phyloP scores from a whole-genome alignment of 2,113 vertebrate species.

The Gadus macrocephalus region DNA sequence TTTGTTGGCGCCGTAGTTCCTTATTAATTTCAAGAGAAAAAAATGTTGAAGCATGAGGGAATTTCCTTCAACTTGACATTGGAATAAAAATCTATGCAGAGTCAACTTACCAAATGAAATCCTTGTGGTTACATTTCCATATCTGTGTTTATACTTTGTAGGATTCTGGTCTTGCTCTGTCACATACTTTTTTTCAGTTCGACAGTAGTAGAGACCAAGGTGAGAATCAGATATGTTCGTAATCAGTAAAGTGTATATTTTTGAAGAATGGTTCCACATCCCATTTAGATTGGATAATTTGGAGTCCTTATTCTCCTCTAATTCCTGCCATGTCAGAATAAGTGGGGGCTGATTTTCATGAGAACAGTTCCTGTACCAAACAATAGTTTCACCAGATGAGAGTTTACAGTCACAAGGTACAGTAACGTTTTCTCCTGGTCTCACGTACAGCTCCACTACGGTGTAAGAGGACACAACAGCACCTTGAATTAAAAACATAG shows the following conservation, averaged over 20 bases:
- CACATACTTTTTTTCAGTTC: background rate
- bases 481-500: background rate
- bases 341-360: conserved; percentile 36
- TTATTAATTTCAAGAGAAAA: too few relatives aligned
- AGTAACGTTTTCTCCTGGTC: conserved; percentile 38
- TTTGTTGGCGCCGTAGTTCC: too few relatives aligned
- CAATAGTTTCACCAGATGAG: background rate
- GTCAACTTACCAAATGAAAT: conserved; percentile 32
- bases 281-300: background rate
- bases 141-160: background rate
- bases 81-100: conserved; percentile 5
- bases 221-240: conserved; percentile 31
- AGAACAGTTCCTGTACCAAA: conserved; percentile 50
- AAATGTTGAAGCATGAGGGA: too few relatives aligned
- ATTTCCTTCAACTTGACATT: background rate
- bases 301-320: background rate
- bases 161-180: accelerated
- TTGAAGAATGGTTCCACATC: background rate
- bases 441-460: conserved; percentile 14
- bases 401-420: conserved; percentile 27
- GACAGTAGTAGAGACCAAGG: conserved; percentile 49
- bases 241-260: conserved; percentile 29
- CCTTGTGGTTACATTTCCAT: conserved; percentile 19
- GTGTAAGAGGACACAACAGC: conserved; percentile 12
- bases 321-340: background rate